Percentiles rank a stretch among this genome's conserved stretches.
These are phyloP conservation scores for Tapirus indicus DNA, from an alignment of 2,797 vertebrate species.

Conservation along the genomic window DNA sequence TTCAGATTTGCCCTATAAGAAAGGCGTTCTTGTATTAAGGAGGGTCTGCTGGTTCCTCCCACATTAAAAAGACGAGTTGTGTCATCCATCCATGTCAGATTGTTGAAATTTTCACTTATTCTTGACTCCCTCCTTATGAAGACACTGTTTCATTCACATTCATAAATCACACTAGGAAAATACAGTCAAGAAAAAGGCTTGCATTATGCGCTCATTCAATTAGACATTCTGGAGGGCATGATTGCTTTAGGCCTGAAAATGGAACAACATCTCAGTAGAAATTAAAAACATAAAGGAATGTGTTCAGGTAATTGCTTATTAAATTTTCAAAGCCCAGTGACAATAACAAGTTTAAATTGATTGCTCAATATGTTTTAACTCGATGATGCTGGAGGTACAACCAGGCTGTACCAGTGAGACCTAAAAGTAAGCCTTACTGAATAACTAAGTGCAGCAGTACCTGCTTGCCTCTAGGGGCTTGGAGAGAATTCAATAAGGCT, in stretches of 20 bases:
- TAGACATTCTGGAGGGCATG: slow-evolving; percentile 84
- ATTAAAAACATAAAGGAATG: slow-evolving; percentile 88
- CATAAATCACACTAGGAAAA: slow-evolving; percentile 85
- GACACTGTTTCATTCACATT: slow-evolving; percentile 72
- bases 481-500: slow-evolving; percentile 75
- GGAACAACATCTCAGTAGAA: slow-evolving; percentile 86
- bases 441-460: slow-evolving; percentile 72
- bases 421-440: slow-evolving; percentile 78
- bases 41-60: background rate
- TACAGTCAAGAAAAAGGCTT: slow-evolving; percentile 74
- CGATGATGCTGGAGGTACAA: slow-evolving; percentile 72
- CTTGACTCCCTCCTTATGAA: slow-evolving; percentile 68
- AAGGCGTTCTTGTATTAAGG: background rate
- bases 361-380: slow-evolving; percentile 86
- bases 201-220: slow-evolving; percentile 84
- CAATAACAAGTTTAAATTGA: slow-evolving; percentile 90
- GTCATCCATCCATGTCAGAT: slow-evolving; percentile 10
- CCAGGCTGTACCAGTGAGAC: slow-evolving; percentile 17
- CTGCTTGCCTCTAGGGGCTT: slow-evolving; percentile 74
- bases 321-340: slow-evolving; percentile 88
- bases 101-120: slow-evolving; percentile 77
- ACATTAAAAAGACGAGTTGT: background rate
- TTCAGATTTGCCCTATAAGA: background rate
- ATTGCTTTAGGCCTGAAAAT: slow-evolving; percentile 86
- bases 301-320: slow-evolving; percentile 89